These are phyloP conservation scores for Elaphurus davidianus DNA, from an alignment of 2,113 vertebrate genomes.

Conservation along the genomic window DNA sequence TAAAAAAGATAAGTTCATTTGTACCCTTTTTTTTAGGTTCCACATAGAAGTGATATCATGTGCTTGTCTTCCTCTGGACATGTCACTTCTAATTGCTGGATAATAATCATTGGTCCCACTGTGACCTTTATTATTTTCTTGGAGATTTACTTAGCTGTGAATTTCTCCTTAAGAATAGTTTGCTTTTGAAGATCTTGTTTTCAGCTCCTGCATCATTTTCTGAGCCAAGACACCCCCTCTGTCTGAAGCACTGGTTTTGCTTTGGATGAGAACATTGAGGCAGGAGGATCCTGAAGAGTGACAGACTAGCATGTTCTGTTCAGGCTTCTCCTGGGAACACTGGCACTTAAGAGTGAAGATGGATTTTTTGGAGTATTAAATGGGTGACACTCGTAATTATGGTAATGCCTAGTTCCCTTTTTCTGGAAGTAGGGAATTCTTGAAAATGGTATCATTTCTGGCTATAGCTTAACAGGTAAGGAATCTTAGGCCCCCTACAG, in stretches of 20 bases:
- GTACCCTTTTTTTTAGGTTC: neutral
- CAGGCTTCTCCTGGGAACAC: neutral
- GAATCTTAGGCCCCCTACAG: neutral
- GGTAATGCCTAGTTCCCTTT: neutral
- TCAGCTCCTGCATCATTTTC: neutral
- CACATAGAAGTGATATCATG: neutral
- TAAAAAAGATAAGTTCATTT: neutral
- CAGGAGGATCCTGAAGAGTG: neutral
- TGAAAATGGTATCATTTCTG: neutral
- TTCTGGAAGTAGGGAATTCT: neutral
- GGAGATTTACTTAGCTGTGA: neutral
- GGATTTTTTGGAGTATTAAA: neutral
- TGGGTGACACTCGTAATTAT: neutral
- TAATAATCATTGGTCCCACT: neutral
- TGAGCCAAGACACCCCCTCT: neutral
- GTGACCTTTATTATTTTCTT: neutral
- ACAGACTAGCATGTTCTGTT: neutral
- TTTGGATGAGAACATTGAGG: neutral
- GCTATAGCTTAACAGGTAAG: neutral
- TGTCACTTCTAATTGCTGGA: neutral
- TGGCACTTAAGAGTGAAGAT: neutral
- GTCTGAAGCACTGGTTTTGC: neutral
- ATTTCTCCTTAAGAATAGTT: conserved; percentile 33
- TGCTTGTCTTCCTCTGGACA: neutral
- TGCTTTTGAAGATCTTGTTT: conserved; percentile 44